Evolutionary conservation across 2,113 vertebrate species (phyloP), one percentile per base, ranked within the genome.

Genomic region (Narcine bancroftii): DNA sequence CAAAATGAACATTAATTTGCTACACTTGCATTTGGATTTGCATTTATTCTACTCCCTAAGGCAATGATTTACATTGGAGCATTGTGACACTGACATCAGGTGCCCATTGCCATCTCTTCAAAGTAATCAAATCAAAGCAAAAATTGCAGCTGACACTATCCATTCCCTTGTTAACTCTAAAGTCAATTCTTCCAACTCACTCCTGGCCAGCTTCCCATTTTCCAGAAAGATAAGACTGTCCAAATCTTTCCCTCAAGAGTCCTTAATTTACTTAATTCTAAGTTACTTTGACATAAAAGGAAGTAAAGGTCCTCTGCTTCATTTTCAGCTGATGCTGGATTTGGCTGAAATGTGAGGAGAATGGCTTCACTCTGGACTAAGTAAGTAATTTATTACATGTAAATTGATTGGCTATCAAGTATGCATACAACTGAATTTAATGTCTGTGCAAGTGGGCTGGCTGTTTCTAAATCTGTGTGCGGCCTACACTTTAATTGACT

Each of bases 401-500:
- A 15, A 60, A 87, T 19, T 60, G 33, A 87, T 60, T 63, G 33
- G 53, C 53, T 87, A 53, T 21, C 56, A 33, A 87, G 53, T 19
- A 7, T 60, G 53, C 81, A 63, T 87, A 56, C 36, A 17, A 85
- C 81, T 60, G 81, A 60, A 60, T 17, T 36, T 56, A 87, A 56
- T 36, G 33, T 33, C 6, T 21, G 53, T 2, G 9, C 7, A 19
- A 60, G 53, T 9, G 60, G 6, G n/a, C 36, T 13, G 56, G 15
- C 24, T 69, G 66, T 77, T n/a, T 42, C 75, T 77, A 77, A 66
- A 66, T 91, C 39, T 91, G 87, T 45, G 42, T 2, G 65, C 42
- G n/a, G 66, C 87, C 89, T 91, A 65, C 65, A 91, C 81, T 87
- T 87, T 87, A 33, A 69, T 69, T 10, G 15, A 17, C 24, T 66